These are phyloP conservation scores for Uria lomvia DNA, from an alignment of 2,113 vertebrate genomes.

Conservation along the genomic window DNA sequence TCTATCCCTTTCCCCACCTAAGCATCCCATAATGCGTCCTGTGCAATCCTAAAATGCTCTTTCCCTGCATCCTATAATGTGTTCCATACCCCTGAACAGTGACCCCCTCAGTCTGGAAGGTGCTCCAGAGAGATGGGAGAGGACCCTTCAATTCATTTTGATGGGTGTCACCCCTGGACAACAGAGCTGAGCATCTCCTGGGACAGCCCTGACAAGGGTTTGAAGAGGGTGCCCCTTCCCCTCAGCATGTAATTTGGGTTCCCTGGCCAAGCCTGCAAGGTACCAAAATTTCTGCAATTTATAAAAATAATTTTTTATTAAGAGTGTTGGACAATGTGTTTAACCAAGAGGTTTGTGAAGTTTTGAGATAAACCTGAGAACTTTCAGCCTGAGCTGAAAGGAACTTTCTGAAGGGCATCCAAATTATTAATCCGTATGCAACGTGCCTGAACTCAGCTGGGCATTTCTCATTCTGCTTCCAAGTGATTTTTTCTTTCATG, in stretches of 20 bases:
- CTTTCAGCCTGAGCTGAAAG: neutral
- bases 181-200: neutral
- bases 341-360: neutral
- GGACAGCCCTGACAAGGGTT: neutral
- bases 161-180: neutral
- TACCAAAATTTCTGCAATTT: neutral
- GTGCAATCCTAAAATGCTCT: neutral
- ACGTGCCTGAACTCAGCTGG: neutral
- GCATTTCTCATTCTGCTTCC: slow-evolving; percentile 7
- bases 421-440: slow-evolving; percentile 32
- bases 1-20: neutral
- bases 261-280: neutral
- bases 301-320: neutral
- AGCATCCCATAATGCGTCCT: neutral
- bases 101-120: neutral
- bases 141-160: neutral
- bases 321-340: neutral
- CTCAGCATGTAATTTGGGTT: neutral
- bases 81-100: neutral
- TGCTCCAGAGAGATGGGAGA: neutral
- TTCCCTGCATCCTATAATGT: neutral
- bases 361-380: neutral
- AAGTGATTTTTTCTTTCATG: slow-evolving; percentile 2
- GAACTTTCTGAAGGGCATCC: neutral
- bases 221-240: neutral